A percentile compares a stretch with the other conserved stretches of the same genome.
Conservation (phyloP, 2,888 invertebrate genomes). For the Micropterix aruncella region DNA sequence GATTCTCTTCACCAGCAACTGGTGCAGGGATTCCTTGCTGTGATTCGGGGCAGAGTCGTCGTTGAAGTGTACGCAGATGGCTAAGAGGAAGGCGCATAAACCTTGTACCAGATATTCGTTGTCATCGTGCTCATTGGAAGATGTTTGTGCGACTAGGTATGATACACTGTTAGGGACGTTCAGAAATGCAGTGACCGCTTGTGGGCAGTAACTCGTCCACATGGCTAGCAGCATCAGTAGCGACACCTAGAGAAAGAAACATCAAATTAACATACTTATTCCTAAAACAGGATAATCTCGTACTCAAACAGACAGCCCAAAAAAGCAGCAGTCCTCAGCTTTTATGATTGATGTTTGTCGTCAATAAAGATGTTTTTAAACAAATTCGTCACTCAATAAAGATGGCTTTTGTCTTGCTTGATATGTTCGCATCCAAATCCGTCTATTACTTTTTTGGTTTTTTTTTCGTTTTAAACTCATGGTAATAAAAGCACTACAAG, state of each 20-base stretch:
- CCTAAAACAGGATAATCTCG: too few species aligned
- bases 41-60: conserved; percentile 67
- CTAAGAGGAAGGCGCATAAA: conserved; percentile 83
- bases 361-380: too few species aligned
- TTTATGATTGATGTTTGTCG: too few species aligned
- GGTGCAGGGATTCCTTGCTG: conserved; percentile 63
- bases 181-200: conserved; percentile 74
- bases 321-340: too few species aligned
- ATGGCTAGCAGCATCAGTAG: conserved; percentile 79
- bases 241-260: conserved; percentile 52
- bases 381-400: too few species aligned
- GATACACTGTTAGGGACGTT: conserved; percentile 67
- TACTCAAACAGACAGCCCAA: too few species aligned
- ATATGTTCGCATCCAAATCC: too few species aligned
- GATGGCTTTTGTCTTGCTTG: too few species aligned
- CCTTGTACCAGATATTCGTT: conserved; percentile 67
- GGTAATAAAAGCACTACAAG: too few species aligned
- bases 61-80: conserved; percentile 82
- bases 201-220: conserved; percentile 76
- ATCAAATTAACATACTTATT: too few species aligned
- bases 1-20: conserved; percentile 77
- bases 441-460: too few species aligned
- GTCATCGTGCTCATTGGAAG: conserved; percentile 79
- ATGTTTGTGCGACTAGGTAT: conserved; percentile 68
- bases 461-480: too few species aligned